Evolutionary conservation across 2,888 invertebrate species (phyloP), one percentile per base, ranked within the genome.

Genomic region (Drosophila cognata): DNA sequence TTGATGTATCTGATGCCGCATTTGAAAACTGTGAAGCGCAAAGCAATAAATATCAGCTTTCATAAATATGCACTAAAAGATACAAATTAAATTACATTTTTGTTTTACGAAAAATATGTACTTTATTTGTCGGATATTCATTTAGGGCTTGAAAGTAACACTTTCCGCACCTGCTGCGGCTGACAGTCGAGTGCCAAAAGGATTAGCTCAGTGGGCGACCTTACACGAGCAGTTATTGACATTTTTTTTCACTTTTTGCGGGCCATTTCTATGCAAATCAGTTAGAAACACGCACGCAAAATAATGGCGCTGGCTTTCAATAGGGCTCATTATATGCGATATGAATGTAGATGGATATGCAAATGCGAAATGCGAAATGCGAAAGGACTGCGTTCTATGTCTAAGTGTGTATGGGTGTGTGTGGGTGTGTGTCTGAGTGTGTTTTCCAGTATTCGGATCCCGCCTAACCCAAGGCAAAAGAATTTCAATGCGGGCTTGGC

Each of bases 231-330:
- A 62, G 74, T 53, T 71, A 77, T 84, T 78, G 82, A 74, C 76
- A 77, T 83, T 81, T 74, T 71, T 29, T 74, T 46, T 31, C 16
- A 18, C 29, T 31, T 51, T 51, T n/a, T 21, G 31, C 29, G 5
- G 57, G 64, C 74, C 86, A 84, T 86, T 88, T 70, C 66, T 81
- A 86, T 86, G 86, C 84, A 86, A 86, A 86, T 86, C 88, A 82
- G 84, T 74, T 67, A 50, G 60, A 65, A 74, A 82, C 85, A 88
- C 85, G 88, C 88, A 85, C 70, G 36, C 56, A 55, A 66, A 71
- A 75, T 78, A 63, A 78, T 65, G 56, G 78, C 50, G 18, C 55
- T 21, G 72, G 71, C 73, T 84, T 82, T 77, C 84, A 81, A 84
- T 84, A 88, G 71, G 18, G 63, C 71, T 64, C 80, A 71, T 71